A percentile compares a stretch with the other conserved stretches of the same genome.
Evolutionary conservation across 2,888 invertebrate species (phyloP).

Genomic region (Bhutanitis thaidina): DNA sequence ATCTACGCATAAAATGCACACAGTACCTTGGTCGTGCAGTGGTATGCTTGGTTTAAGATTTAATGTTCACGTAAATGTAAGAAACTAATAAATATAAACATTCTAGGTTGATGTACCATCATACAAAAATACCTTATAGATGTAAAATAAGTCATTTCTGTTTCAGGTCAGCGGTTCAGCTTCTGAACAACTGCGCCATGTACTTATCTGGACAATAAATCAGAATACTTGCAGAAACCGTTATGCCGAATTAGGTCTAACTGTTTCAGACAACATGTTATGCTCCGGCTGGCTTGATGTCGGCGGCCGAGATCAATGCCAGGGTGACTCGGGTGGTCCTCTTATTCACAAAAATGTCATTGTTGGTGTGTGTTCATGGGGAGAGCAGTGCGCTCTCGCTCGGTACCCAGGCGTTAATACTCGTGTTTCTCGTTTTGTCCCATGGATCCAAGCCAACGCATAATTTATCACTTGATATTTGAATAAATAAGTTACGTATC

Average conservation of each 20-base stretch:
- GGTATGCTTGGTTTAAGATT: too few relatives aligned
- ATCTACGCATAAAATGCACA: too few relatives aligned
- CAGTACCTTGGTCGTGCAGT: too few relatives aligned
- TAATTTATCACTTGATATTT: neutral
- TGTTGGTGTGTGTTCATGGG: conserved; percentile 42
- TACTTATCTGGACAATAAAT: conserved; percentile 39
- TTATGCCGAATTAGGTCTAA: conserved; percentile 25
- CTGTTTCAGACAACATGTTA: conserved; percentile 40
- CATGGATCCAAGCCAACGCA: conserved; percentile 32
- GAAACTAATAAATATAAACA: too few relatives aligned
- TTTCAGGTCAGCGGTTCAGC: conserved; percentile 29
- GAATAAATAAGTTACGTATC: neutral
- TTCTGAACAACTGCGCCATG: conserved; percentile 39
- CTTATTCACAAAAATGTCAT: conserved; percentile 37
- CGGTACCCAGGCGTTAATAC: conserved; percentile 39
- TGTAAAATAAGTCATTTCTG: conserved; percentile 3
- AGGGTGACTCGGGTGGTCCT: conserved; percentile 42
- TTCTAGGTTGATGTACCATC: too few relatives aligned
- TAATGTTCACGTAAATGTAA: too few relatives aligned
- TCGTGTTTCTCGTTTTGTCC: conserved; percentile 34
- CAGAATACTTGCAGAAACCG: conserved; percentile 34
- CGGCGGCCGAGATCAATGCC: conserved; percentile 43
- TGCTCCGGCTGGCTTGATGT: conserved; percentile 43
- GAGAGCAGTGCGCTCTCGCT: conserved; percentile 31
- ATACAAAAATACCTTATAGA: too few relatives aligned